Percentiles rank a stretch among this genome's conserved stretches.
phyloP scores from a whole-genome alignment of 2,797 vertebrate species.

The Eurystomus glaucurus region DNA sequence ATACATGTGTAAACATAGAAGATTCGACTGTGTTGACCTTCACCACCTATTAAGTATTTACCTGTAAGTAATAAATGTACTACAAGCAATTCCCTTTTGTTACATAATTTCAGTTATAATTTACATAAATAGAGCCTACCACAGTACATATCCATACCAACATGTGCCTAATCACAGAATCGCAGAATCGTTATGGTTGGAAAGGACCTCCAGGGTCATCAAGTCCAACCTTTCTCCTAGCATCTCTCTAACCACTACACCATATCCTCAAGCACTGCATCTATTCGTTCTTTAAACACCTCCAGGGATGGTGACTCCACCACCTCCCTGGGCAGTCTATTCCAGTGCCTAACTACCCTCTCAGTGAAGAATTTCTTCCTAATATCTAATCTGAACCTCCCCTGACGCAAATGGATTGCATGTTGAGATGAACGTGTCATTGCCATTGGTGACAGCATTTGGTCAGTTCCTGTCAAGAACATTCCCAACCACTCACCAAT shows the following conservation, averaged over 20 bases:
- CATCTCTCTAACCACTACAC: too few species aligned
- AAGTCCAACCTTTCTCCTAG: too few species aligned
- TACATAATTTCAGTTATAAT: not conserved
- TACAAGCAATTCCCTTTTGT: not conserved
- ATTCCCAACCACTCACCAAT: not conserved
- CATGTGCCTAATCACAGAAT: not conserved
- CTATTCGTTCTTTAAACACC: too few species aligned
- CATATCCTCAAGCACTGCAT: too few species aligned
- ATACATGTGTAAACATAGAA: not conserved
- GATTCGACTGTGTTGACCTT: not conserved
- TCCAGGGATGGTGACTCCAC: too few species aligned
- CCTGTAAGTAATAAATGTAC: not conserved
- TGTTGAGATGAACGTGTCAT: rapidly evolving
- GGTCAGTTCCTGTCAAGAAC: not conserved
- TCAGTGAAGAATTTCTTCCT: too few species aligned
- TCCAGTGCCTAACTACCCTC: too few species aligned
- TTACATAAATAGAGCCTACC: not conserved
- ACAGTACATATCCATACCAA: not conserved
- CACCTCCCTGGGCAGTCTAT: too few species aligned
- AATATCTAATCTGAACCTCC: too few species aligned
- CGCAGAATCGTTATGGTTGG: too few species aligned
- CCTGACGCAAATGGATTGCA: not conserved
- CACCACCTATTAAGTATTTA: not conserved
- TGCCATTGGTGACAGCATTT: not conserved
- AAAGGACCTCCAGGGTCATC: too few species aligned